These are phyloP conservation scores for Microctonus brassicae DNA, from an alignment of 2,888 invertebrate species.

Conservation along the genomic window DNA sequence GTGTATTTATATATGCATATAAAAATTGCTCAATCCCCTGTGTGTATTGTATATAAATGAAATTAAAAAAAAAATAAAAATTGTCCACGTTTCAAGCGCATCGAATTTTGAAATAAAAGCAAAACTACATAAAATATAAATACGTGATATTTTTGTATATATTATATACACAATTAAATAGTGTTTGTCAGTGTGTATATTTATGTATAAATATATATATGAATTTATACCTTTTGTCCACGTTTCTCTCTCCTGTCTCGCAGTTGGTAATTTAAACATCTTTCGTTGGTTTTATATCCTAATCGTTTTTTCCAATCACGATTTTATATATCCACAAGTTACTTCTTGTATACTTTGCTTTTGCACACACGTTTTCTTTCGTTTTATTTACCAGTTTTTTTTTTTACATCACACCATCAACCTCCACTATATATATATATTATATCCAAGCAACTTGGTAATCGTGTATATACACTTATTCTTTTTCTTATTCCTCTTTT, in stretches of 20 bases:
- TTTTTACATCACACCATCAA: constrained; percentile 27
- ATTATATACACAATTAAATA: constrained; percentile 1
- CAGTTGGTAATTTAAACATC: constrained; percentile 63
- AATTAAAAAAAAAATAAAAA: neutral
- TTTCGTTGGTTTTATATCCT: constrained; percentile 42
- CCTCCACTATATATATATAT: too few species aligned
- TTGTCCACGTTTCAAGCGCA: neutral
- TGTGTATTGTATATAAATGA: neutral
- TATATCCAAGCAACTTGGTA: constrained; percentile 3
- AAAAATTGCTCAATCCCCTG: neutral
- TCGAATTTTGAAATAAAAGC: neutral
- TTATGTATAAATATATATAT: neutral
- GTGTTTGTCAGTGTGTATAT: neutral
- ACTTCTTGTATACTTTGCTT: neutral
- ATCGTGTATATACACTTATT: constrained; percentile 12
- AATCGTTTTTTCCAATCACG: constrained; percentile 29
- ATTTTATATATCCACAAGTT: too few species aligned
- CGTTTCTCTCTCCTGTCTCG: constrained; percentile 62
- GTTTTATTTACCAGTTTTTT: constrained; percentile 8
- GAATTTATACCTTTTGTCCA: constrained; percentile 62
- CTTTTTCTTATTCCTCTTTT: neutral
- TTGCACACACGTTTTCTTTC: constrained; percentile 18
- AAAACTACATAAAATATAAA: too few species aligned
- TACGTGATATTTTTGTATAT: neutral
- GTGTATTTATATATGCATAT: neutral